Base-by-base conservation (phyloP, 2,888 invertebrate genomes). In the Netelia virgata region DNA sequence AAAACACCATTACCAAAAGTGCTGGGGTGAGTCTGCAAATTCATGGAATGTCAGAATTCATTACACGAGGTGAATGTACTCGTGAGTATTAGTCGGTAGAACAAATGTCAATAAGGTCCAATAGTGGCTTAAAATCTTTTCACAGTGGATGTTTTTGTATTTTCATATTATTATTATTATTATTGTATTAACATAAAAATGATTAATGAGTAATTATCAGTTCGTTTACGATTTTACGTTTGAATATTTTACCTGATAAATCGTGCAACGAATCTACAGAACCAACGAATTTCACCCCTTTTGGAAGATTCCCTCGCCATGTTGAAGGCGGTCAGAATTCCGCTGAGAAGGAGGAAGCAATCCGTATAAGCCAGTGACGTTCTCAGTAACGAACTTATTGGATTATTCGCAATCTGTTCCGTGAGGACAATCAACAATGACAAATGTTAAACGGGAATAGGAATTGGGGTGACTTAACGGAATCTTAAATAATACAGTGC, bases 361-460 rank as follows among this genome's bases (percentile, higher is more conserved):
- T 97, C 96, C 1, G 96, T 96, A 93, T 95, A 96, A 88, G 96
- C 94, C 94, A 96, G 94, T 0, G 96, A 96, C 11, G 95, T 95
- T 66, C 96, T 94, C 81, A 96, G 94, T 92, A 96, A 92, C 1
- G 95, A 94, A 93, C 96, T 96, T 1, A 95, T 79, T 0, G 96
- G 95, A 75, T 95, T 94, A 88, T 95, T 95, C 47, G 95, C 94
- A 66, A 95, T 90, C 95, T 96, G 92, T 79, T 78, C 86, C 83
- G 75, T 77, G 85, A 87, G 86, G 66, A 88, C 55, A 88, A 86
- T 86, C 83, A 87, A 88, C 85, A 83, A 74, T 87, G 86, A 85
- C 63, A 78, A 86, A 81, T 86, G 86, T 89, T 86, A 85, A 86
- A 87, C 88, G 78, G 86, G 74, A 70, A 70, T 53, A 57, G 55